Base-by-base conservation (phyloP, 2,797 vertebrate species). In the Labeo calbasu region DNA sequence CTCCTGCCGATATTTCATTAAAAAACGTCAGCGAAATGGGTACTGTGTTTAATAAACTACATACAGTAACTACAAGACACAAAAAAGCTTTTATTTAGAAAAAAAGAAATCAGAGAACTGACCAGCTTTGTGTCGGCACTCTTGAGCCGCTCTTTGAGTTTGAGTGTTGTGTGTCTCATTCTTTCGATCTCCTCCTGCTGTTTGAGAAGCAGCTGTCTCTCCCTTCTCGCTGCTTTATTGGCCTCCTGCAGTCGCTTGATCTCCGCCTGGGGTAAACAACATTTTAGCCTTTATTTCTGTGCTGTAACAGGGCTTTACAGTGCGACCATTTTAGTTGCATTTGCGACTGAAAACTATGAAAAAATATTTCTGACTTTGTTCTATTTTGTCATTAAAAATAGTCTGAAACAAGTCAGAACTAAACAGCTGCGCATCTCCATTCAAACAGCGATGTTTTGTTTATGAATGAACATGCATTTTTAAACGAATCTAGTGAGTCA, bases 201-300 rank as follows among this genome's bases (percentile, higher is more conserved):
- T 89, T 99, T 99, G 57, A 99, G 93, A 89, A 99, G 95, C 83
- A 99, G 92, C 70, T 97, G 97, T 51, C 98, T 95, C 89, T 99
- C 98, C 90, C 97, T 97, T 69, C 97, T 95, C 48, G 98, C 98
- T 73, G 97, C 97, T 89, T 97, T 98, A 91, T 96, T 99, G 21
- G 97, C 98, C 90, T 99, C 98, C 90, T 99, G 98, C 81, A 99
- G 97, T 75, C 97, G 95, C 87, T 96, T 98, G 88, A 99, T 99
- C 94, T 99, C 98, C 83, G 97, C 97, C 98, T 99, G 91, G 10
- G 48, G 40, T 14, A 43, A 79, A 71, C 2, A 57, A 46, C n/a
- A 17, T n/a, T 69, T 68, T 21, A 25, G 2, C 28, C 15, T 51
- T 79, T 66, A 15, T 65, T 48, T 50, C 14, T 46, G 75, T 61